phyloP scores from a whole-genome alignment of 2,797 vertebrate genomes.

The Sciaenops ocellatus region DNA sequence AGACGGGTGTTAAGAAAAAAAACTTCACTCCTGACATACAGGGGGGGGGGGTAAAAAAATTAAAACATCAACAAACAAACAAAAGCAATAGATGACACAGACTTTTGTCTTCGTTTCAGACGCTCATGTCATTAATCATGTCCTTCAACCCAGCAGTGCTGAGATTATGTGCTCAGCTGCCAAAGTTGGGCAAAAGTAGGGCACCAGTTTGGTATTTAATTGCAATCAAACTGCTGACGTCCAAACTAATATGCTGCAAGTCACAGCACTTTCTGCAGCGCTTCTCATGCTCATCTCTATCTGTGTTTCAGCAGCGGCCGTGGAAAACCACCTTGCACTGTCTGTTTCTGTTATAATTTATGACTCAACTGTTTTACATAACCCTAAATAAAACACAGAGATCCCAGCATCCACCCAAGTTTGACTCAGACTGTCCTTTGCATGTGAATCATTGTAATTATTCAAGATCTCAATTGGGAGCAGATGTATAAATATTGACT shows the following conservation, averaged over 20 bases:
- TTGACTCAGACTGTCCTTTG: neutral
- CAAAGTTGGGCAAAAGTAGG: slow-evolving; percentile 60
- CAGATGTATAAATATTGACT: slow-evolving; percentile 18
- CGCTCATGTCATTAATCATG: slow-evolving; percentile 60
- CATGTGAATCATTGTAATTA: slow-evolving; percentile 20
- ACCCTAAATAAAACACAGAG: slow-evolving; percentile 5
- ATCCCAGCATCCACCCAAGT: slow-evolving; percentile 8
- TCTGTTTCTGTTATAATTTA: slow-evolving; percentile 41
- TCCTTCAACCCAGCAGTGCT: slow-evolving; percentile 45
- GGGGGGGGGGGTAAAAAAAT: neutral
- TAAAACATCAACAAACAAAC: slow-evolving; percentile 30
- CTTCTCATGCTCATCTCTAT: slow-evolving; percentile 22
- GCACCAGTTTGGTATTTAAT: slow-evolving; percentile 64
- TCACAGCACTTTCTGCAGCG: slow-evolving; percentile 58
- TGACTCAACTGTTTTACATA: slow-evolving; percentile 27
- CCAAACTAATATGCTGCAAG: slow-evolving; percentile 53
- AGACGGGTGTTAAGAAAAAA: slow-evolving; percentile 1
- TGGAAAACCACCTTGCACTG: slow-evolving; percentile 23
- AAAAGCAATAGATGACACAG: slow-evolving; percentile 54
- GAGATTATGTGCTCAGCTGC: slow-evolving; percentile 47
- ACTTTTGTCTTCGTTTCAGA: slow-evolving; percentile 30
- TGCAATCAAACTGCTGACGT: slow-evolving; percentile 73
- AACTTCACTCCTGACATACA: neutral
- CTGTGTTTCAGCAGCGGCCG: slow-evolving; percentile 14
- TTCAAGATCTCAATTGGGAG: slow-evolving; percentile 20